Evolutionary conservation across 2,888 invertebrate genomes (phyloP).

Genomic region (Cyclophora punctaria): DNA sequence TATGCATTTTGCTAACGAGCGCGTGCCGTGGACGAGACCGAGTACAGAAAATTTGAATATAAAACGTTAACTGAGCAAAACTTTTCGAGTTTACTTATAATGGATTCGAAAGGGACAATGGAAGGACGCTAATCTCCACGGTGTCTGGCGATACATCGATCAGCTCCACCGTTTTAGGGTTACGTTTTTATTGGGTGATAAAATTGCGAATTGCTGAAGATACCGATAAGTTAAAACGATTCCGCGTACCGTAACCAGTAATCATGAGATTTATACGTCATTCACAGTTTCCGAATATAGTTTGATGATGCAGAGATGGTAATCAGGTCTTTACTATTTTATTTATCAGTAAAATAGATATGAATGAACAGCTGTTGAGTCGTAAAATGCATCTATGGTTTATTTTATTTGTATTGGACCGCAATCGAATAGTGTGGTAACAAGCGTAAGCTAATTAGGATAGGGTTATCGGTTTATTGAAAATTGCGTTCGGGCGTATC

Average conservation of each 20-base stretch:
- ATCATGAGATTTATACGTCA: too few relatives aligned
- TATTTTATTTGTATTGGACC: not conserved
- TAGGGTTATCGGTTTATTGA: conserved; percentile 3
- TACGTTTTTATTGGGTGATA: conserved; percentile 2
- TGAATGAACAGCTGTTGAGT: too few relatives aligned
- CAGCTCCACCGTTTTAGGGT: conserved; percentile 2
- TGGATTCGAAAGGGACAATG: conserved; percentile 26
- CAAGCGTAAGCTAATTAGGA: conserved; percentile 4
- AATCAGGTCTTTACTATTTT: not conserved
- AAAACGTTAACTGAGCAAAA: conserved; percentile 44
- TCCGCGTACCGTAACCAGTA: too few relatives aligned
- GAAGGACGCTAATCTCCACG: conserved; percentile 11
- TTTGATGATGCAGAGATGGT: too few relatives aligned
- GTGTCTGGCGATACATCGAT: conserved; percentile 9
- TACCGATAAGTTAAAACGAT: too few relatives aligned
- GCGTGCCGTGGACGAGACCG: conserved; percentile 39
- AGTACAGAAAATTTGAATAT: conserved; percentile 52
- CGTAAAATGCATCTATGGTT: too few relatives aligned
- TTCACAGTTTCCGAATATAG: too few relatives aligned
- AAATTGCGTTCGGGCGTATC: conserved; percentile 2
- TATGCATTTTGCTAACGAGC: conserved; percentile 69
- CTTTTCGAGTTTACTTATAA: conserved; percentile 32
- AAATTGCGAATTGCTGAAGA: not conserved
- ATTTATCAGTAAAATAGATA: too few relatives aligned
- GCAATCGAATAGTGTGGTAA: conserved; percentile 5